phyloP scores from a whole-genome alignment of 2,797 vertebrate genomes.

The Myotis findleyi region DNA sequence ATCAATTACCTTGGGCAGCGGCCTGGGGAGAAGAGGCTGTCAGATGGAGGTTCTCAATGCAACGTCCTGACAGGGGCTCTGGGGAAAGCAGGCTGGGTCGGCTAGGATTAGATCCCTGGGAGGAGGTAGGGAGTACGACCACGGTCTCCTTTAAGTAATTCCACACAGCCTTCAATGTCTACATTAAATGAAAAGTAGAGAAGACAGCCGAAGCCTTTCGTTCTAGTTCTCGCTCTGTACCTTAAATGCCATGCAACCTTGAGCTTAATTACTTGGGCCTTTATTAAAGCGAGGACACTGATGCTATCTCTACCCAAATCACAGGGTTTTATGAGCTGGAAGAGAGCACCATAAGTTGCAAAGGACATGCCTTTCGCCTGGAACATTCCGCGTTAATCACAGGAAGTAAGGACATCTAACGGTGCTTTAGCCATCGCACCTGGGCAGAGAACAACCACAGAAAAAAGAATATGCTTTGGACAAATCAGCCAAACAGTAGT shows the following conservation, averaged over 20 bases:
- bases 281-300: not conserved
- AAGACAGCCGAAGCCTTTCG: not conserved
- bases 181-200: not conserved
- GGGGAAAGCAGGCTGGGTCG: not conserved
- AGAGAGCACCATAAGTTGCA: not conserved
- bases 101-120: not conserved
- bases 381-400: not conserved
- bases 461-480: not conserved
- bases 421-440: not conserved
- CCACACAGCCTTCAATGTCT: not conserved
- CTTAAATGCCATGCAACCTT: not conserved
- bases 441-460: not conserved
- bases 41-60: rapidly evolving
- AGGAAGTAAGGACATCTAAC: not conserved
- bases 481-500: not conserved
- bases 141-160: not conserved
- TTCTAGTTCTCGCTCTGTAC: not conserved
- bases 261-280: not conserved
- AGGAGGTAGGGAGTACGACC: rapidly evolving
- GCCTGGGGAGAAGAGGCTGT: not conserved
- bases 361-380: not conserved
- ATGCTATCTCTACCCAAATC: not conserved
- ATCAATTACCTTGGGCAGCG: rapidly evolving
- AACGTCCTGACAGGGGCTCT: not conserved
- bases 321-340: not conserved